Percentiles rank a stretch among this genome's conserved stretches.
Evolutionary conservation across 2,113 vertebrate genomes (phyloP).

Genomic region (Etheostoma spectabile): DNA sequence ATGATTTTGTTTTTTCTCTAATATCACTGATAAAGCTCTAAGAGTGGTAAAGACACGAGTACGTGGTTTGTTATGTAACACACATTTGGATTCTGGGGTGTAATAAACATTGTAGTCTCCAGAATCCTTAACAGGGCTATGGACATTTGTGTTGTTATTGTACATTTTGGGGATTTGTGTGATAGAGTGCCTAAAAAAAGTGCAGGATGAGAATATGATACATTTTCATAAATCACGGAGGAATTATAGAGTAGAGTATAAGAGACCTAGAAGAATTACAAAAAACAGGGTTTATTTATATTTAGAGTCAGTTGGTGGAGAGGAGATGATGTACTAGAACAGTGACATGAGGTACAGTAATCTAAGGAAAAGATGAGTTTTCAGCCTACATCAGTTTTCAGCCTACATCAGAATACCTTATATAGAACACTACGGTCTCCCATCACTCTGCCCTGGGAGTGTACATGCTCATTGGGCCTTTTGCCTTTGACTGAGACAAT

Average conservation of each 20-base stretch:
- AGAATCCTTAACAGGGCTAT: background rate
- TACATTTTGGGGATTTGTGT: background rate
- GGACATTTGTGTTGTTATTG: background rate
- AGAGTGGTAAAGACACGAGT: background rate
- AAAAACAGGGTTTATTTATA: slow-evolving; percentile 1
- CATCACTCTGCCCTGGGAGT: slow-evolving; percentile 98
- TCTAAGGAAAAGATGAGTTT: slow-evolving; percentile 33
- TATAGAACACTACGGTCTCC: slow-evolving; percentile 98
- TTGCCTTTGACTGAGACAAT: slow-evolving; percentile 94
- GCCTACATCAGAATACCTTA: slow-evolving; percentile 87
- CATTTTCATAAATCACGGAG: background rate
- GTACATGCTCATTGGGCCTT: slow-evolving; percentile 93
- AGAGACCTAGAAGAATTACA: background rate
- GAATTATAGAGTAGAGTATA: background rate
- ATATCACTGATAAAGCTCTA: background rate
- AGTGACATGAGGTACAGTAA: slow-evolving; percentile 4
- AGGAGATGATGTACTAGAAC: slow-evolving; percentile 53
- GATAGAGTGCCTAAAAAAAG: background rate
- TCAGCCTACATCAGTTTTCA: slow-evolving; percentile 30
- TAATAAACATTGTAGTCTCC: background rate
- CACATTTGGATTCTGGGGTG: background rate
- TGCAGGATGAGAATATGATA: background rate
- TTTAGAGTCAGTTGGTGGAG: slow-evolving; percentile 13
- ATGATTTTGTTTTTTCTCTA: no score
- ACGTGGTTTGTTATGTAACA: background rate